Evolutionary conservation across 2,113 vertebrate species (phyloP), one percentile per base, ranked within the genome.

Genomic region (Paracanthobrama guichenoti): DNA sequence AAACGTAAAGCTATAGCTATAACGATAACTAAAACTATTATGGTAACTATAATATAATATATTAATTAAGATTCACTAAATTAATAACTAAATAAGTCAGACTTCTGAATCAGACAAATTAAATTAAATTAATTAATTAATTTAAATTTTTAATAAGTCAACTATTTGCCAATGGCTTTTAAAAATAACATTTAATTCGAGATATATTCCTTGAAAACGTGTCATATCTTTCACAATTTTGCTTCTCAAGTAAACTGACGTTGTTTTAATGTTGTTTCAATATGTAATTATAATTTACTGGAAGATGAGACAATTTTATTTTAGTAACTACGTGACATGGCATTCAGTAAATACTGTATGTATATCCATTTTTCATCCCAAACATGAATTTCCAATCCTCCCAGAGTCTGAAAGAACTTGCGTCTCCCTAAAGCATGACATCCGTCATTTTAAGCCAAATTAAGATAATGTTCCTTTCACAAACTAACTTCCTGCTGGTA

Each of bases 381-480:
- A 18, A 55, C 28, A 66, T 42, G 42, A 4, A 12, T 42, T 13
- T 28, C 12, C 24, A 26, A 24, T 8, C 66, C 39, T 69, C 22
- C 1, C 9, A 39, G 66, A 18, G 16, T 35, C 28, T 20, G 16
- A 20, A 35, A 16, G 66, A 35, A 42, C 66, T 22, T 8, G 0
- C 9, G 9, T 57, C 74, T 76, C 74, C 46, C 50, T 39, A 12
- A 57, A 76, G 26, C 28, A 53, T 3, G 74, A 22, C 74, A 57
- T 18, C 11, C 31, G 0, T 59, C 55, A 3, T 13, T 77, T 42
- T 14, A 59, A 59, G 20, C 28, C 11, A 18, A 35, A n/a, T 16
- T 2, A 4, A 78, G 55, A 24, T 78, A 42, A 78, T 60, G 75
- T 78, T 78, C 28, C 48, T 22, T 73, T 55, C 48, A 31, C 24